Conservation (phyloP, 2,888 invertebrate species). For the Ramazzottius varieornatus region DNA sequence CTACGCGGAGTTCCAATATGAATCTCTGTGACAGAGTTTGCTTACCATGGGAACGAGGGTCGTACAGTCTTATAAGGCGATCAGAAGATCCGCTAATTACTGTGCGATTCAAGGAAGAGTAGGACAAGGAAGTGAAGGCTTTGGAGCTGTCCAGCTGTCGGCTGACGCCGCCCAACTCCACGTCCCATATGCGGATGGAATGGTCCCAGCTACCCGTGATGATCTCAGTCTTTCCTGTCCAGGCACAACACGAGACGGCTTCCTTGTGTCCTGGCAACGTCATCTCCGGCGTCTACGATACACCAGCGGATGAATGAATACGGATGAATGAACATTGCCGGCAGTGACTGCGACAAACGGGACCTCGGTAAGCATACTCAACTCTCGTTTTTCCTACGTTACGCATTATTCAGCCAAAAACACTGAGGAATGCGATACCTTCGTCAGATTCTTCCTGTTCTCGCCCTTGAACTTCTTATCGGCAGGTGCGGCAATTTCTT, state of each 20-base stretch:
- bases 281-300: conserved; percentile 19
- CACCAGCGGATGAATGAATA: too few species aligned
- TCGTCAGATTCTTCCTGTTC: not conserved
- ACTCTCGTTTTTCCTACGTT: too few species aligned
- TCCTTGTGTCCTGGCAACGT: conserved; percentile 79
- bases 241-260: conserved; percentile 47
- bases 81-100: conserved; percentile 70
- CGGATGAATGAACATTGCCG: too few species aligned
- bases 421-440: not conserved
- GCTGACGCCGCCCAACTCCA: conserved; percentile 52
- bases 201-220: conserved; percentile 84
- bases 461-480: not conserved
- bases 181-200: conserved; percentile 74
- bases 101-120: conserved; percentile 42
- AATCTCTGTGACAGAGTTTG: too few species aligned
- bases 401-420: not conserved
- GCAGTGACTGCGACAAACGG: too few species aligned
- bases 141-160: conserved; percentile 61
- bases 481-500: not conserved
- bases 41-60: conserved; percentile 45
- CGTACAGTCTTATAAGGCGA: conserved; percentile 62
- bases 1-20: too few species aligned
- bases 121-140: conserved; percentile 59
- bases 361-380: too few species aligned
- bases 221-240: conserved; percentile 50